Evolutionary conservation across 2,113 vertebrate species (phyloP), one percentile per base, ranked within the genome.

Genomic region (Myrmecobius fasciatus): DNA sequence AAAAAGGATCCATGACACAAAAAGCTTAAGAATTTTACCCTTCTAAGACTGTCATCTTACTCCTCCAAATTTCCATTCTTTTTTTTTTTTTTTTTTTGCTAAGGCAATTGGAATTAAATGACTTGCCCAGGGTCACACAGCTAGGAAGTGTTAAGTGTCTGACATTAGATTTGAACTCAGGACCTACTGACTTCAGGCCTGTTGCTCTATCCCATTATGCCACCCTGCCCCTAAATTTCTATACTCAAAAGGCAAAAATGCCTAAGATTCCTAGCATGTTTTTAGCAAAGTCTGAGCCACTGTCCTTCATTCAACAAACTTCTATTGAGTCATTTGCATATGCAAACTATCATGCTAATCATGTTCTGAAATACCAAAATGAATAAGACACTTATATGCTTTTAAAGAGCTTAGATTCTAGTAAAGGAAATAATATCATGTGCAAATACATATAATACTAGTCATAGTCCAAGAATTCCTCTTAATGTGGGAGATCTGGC

Each of bases 21-120:
- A 83, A 83, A 7, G 36, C 5, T 83, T 7, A 83, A 83, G n/a
- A 31, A 26, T 14, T 28, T 0, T 1, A 2, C 48, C 3, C 48
- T 43, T 22, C 0, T 10, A 0, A 14, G 12, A 2, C 47, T 54
- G 10, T 1, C n/a, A n/a, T 46, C 17, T 11, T 43, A 83, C 5
- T 83, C 36, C 3, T n/a, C n/a, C 67, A 83, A 20, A 83, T 83
- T 83, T 83, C 36, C n/a, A 83, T n/a, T n/a, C n/a, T n/a, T n/a
- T n/a, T n/a, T n/a, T n/a, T n/a, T n/a, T n/a, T n/a, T n/a, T n/a
- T n/a, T n/a, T n/a, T n/a, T n/a, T n/a, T n/a, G n/a, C n/a, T n/a
- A n/a, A n/a, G n/a, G n/a, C n/a, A n/a, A n/a, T n/a, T n/a, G n/a
- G n/a, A n/a, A n/a, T n/a, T n/a, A n/a, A n/a, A n/a, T n/a, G n/a